Evolutionary conservation across 2,888 invertebrate species (phyloP).

Genomic region (Drosophila phalerata): DNA sequence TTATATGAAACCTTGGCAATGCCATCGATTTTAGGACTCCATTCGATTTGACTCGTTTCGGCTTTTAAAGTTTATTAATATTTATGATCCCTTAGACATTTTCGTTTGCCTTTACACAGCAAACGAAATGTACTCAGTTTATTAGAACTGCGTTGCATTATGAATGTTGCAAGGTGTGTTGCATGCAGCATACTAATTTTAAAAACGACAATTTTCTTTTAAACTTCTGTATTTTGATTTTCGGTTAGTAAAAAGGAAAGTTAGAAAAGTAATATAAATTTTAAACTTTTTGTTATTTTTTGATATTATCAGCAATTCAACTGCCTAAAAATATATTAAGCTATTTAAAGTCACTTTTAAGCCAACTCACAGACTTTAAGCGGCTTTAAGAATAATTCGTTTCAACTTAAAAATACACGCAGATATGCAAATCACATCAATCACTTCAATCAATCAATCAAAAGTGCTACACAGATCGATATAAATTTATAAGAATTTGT

Average conservation of each 20-base stretch:
- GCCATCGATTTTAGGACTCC: constrained; percentile 66
- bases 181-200: constrained; percentile 17
- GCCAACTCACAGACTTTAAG: neutral
- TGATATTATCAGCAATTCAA: too few relatives aligned
- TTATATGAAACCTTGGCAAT: constrained; percentile 46
- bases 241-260: too few relatives aligned
- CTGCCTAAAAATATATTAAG: neutral
- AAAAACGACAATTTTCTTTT: neutral
- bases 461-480: constrained; percentile 1
- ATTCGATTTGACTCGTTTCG: constrained; percentile 29
- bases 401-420: neutral
- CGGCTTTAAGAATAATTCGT: neutral
- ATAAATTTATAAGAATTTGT: constrained; percentile 12
- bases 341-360: neutral
- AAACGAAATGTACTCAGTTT: constrained; percentile 6
- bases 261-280: too few relatives aligned
- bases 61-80: constrained; percentile 67
- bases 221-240: too few relatives aligned
- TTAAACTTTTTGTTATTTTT: too few relatives aligned
- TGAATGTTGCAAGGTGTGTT: constrained; percentile 17
- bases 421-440: constrained; percentile 9
- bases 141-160: constrained; percentile 23
- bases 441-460: constrained; percentile 1
- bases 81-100: constrained; percentile 47
- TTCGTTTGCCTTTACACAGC: constrained; percentile 4